Evolutionary conservation across 2,888 invertebrate genomes (phyloP).

Genomic region (Cancer borealis): DNA sequence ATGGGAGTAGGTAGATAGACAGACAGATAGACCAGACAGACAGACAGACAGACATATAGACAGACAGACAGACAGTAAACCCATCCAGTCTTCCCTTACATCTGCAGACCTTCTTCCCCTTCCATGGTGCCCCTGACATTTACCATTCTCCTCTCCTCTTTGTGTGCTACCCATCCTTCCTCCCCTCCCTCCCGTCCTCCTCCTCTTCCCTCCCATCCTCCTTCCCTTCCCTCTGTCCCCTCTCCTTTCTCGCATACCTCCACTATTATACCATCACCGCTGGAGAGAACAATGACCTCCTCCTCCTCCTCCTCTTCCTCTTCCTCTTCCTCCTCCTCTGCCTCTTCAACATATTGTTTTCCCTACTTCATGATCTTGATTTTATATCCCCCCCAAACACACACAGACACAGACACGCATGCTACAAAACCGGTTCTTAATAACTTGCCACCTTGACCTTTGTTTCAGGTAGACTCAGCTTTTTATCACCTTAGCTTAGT

Average conservation of each 20-base stretch:
- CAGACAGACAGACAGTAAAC: background rate
- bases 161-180: background rate
- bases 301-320: background rate
- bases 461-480: background rate
- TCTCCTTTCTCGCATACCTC: background rate
- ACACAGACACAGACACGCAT: too few relatives aligned
- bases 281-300: background rate
- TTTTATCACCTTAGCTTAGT: background rate
- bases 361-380: background rate
- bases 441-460: constrained; percentile 2
- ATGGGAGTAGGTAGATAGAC: background rate
- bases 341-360: background rate
- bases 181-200: background rate
- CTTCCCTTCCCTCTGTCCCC: background rate
- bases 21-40: background rate
- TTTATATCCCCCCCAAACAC: too few relatives aligned
- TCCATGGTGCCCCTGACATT: background rate
- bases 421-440: too few relatives aligned
- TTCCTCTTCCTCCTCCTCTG: background rate
- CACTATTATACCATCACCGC: background rate
- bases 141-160: background rate
- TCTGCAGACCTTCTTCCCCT: background rate
- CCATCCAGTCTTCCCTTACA: background rate
- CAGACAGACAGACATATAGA: background rate
- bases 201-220: background rate